Evolutionary conservation across 35 echinoderm and acorn worm species (phyloP), one percentile per base, ranked within the genome.

Genomic region (Heliocidaris tuberculata): DNA sequence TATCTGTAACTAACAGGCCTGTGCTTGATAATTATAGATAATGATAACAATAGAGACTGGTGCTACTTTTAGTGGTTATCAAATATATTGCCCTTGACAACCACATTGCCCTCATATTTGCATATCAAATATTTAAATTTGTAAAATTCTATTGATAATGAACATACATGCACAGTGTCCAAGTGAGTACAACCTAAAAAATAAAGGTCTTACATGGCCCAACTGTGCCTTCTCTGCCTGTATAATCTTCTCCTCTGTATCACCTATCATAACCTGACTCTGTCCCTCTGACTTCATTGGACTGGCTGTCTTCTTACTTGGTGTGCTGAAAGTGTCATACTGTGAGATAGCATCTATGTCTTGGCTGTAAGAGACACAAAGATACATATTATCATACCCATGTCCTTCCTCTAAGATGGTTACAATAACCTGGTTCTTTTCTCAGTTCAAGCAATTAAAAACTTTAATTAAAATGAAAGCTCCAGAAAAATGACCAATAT

Each of bases 161-260:
- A 85, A 16, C 1, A 85, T 85, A 85, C n/a, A 16, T 85, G 70
- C 4, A 4, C n/a, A 85, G 15, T 85, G n/a, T 4, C 70, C n/a
- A n/a, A n/a, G n/a, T n/a, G n/a, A n/a, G n/a, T n/a, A n/a, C 70
- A 1, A 1, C 70, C 70, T 2, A 85, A 19, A 29, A 42, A 42
- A 42, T 42, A 42, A 42, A 42, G 35, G 35, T 32, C 94, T 94
- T 60, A 98, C 97, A 85, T 95, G 95, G 93, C 97, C 97, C 50
- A 93, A 95, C 85, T 95, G 49, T 86, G 97, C 47, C 52, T 95
- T 98, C 92, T 98, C 97, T 87, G 94, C 93, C 60, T 95, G 92
- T 47, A 98, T 97, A 1, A 98, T 65, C 30, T 93, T 96, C 65
- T 98, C 94, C 21, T 94, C 88, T 59, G 94, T 86, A 12, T 95